Conservation (phyloP, 2,797 vertebrate genomes). For the Myotis vivesi region DNA sequence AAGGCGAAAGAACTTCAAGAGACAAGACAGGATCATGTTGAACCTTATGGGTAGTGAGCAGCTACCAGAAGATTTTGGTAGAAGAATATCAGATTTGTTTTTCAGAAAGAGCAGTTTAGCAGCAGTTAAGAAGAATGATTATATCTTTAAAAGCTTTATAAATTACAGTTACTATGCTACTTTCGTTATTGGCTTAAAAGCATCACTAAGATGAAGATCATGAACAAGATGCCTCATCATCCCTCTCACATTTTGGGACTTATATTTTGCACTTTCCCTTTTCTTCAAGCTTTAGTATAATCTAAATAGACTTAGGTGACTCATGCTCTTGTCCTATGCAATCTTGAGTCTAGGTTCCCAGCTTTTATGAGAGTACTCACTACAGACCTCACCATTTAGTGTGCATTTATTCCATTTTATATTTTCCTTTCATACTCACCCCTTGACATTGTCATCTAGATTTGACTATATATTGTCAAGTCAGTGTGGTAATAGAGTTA, state of each 20-base stretch:
- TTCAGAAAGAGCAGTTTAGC: conserved; percentile 16
- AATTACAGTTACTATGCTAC: neutral
- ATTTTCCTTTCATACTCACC: neutral
- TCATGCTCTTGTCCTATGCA: neutral
- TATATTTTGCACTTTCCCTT: neutral
- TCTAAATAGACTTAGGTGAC: neutral
- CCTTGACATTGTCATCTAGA: conserved; percentile 13
- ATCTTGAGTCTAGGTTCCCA: neutral
- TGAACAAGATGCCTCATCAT: neutral
- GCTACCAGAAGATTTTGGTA: neutral
- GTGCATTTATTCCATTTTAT: neutral
- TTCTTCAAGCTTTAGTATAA: neutral
- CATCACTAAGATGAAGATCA: neutral
- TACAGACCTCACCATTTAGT: neutral
- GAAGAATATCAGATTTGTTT: conserved; percentile 2
- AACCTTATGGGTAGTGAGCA: neutral
- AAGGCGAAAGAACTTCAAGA: neutral
- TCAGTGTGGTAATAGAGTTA: neutral
- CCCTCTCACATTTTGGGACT: neutral
- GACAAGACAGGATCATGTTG: neutral
- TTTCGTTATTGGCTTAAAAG: conserved; percentile 42
- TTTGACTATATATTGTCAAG: conserved; percentile 19
- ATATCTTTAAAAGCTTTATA: neutral
- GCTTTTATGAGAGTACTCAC: neutral
- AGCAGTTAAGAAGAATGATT: neutral